These are phyloP conservation scores for Desoria tigrina DNA, from an alignment of 2,888 invertebrate genomes.

Conservation along the genomic window DNA sequence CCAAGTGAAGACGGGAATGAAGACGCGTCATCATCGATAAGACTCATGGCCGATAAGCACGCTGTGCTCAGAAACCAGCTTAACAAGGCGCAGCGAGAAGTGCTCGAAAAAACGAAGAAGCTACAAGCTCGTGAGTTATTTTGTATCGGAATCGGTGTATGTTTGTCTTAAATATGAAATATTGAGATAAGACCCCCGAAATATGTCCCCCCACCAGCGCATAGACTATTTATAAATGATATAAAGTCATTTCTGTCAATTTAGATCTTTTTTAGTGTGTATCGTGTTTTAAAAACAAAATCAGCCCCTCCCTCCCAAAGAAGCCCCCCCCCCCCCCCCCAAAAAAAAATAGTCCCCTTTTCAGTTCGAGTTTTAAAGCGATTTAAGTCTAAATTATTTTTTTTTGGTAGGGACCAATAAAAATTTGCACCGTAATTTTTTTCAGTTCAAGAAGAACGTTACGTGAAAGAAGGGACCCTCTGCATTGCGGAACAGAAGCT, in stretches of 20 bases:
- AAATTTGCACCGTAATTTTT: neutral
- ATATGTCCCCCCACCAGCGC: no score
- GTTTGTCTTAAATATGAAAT: neutral
- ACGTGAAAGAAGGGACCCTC: slow-evolving; percentile 8
- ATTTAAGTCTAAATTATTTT: no score
- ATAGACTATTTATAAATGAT: no score
- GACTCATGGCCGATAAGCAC: slow-evolving; percentile 5
- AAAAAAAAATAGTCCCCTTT: no score
- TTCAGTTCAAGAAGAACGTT: slow-evolving; percentile 6
- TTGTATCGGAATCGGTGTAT: neutral
- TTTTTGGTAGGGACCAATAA: no score
- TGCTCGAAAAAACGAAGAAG: neutral
- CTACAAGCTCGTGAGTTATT: slow-evolving; percentile 1
- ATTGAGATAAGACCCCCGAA: no score
- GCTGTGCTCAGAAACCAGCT: neutral
- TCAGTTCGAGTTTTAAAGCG: no score
- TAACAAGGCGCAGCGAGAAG: neutral
- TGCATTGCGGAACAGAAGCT: slow-evolving; percentile 19
- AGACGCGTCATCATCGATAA: neutral
- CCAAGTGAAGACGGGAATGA: neutral
- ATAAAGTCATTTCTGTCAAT: slow-evolving; percentile 4
- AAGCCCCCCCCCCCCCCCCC: no score
- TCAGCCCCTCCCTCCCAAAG: no score
- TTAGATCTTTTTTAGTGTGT: neutral
- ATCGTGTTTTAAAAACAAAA: neutral